A percentile compares a stretch with the other conserved stretches of the same genome.
Conservation (phyloP, 1,140 invertebrate genomes). For the Platorchestia sp. region DNA sequence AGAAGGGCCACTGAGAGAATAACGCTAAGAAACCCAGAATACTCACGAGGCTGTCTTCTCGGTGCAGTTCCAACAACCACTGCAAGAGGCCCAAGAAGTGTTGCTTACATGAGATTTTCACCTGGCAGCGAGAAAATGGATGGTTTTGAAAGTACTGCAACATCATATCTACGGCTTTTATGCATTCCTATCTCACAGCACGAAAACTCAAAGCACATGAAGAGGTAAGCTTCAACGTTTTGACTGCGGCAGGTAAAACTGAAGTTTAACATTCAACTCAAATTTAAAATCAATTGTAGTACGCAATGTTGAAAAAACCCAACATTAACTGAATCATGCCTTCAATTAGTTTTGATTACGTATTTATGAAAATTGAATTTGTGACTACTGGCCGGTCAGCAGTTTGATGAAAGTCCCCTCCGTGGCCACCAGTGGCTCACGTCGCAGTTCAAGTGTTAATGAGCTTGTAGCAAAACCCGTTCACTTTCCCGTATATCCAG, state of each 20-base stretch:
- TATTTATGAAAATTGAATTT: no score
- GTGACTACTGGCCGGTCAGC: no score
- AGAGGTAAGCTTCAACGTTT: neutral
- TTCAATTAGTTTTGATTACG: no score
- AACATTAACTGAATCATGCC: no score
- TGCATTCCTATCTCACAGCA: neutral
- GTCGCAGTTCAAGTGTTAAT: no score
- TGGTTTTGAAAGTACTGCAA: neutral
- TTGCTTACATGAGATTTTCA: neutral
- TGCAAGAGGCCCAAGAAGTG: neutral
- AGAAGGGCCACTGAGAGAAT: neutral
- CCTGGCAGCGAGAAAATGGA: neutral
- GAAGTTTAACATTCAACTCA: no score
- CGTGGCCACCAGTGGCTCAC: no score
- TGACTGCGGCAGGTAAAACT: no score
- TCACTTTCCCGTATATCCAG: neutral
- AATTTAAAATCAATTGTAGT: no score
- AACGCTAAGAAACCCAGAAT: neutral
- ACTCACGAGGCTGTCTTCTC: constrained; percentile 38
- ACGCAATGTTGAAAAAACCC: no score
- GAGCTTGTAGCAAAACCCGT: no score
- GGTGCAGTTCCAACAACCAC: constrained; percentile 29
- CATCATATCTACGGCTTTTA: neutral
- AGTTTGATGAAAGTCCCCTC: no score
- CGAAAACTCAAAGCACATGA: neutral